These are phyloP conservation scores for Acrobasis consociella DNA, from an alignment of 2,888 invertebrate genomes.

Conservation along the genomic window DNA sequence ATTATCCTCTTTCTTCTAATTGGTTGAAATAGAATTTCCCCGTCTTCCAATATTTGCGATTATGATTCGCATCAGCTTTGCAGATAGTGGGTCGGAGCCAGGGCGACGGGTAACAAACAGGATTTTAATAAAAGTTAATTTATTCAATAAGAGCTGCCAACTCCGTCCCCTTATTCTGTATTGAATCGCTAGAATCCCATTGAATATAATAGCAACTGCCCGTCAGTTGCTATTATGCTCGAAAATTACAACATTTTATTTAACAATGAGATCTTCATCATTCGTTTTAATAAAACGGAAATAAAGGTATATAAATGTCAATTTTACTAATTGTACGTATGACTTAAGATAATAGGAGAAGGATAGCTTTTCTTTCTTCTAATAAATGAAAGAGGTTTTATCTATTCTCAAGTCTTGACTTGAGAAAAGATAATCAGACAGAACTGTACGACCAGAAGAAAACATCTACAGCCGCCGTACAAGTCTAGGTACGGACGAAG, in stretches of 20 bases:
- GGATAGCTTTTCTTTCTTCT: too few species aligned
- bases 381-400: too few species aligned
- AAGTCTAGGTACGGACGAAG: too few species aligned
- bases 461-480: too few species aligned
- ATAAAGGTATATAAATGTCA: background rate
- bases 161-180: slow-evolving; percentile 51
- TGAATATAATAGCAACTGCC: slow-evolving; percentile 27
- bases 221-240: slow-evolving; percentile 6
- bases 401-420: too few species aligned
- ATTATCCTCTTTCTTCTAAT: background rate
- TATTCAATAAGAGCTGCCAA: slow-evolving; percentile 68
- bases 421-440: too few species aligned
- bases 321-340: background rate
- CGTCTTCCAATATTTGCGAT: slow-evolving; percentile 21
- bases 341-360: too few species aligned
- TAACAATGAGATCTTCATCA: slow-evolving; percentile 14
- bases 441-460: too few species aligned
- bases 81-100: slow-evolving; percentile 54
- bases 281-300: slow-evolving; percentile 12
- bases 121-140: slow-evolving; percentile 77
- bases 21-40: background rate
- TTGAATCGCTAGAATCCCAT: slow-evolving; percentile 43
- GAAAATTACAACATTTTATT: slow-evolving; percentile 22
- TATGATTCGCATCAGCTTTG: slow-evolving; percentile 24
- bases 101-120: slow-evolving; percentile 61